phyloP scores from a whole-genome alignment of 2,113 vertebrate species.

The Bostrychus sinensis region DNA sequence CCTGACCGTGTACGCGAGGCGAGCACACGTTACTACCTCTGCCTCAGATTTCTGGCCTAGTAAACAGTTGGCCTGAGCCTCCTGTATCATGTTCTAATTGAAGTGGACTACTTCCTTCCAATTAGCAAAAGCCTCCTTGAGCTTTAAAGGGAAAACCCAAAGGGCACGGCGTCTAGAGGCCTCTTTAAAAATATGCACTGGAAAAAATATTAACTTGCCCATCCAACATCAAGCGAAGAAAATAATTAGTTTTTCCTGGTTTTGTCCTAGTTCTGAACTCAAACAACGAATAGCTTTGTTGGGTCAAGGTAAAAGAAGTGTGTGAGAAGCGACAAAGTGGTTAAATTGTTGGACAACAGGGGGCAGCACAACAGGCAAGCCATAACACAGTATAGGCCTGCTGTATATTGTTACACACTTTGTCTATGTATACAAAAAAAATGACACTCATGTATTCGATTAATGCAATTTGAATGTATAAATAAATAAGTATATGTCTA shows the following conservation, averaged over 20 bases:
- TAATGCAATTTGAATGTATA: no score
- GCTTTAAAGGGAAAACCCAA: slow-evolving; percentile 76
- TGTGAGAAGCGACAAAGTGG: neutral
- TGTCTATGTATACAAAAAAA: no score
- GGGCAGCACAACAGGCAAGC: slow-evolving; percentile 47
- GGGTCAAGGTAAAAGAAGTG: slow-evolving; percentile 69
- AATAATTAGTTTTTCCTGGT: slow-evolving; percentile 66
- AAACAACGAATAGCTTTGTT: slow-evolving; percentile 50
- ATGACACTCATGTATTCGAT: no score
- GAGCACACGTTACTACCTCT: slow-evolving; percentile 29
- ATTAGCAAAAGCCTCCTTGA: slow-evolving; percentile 76
- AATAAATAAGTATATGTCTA: no score
- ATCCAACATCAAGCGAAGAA: slow-evolving; percentile 71
- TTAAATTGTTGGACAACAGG: slow-evolving; percentile 43
- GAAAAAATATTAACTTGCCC: slow-evolving; percentile 62
- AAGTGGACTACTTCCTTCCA: slow-evolving; percentile 76
- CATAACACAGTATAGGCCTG: neutral
- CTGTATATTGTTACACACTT: no score
- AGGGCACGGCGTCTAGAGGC: slow-evolving; percentile 70
- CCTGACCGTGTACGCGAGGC: neutral
- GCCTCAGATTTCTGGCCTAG: slow-evolving; percentile 41
- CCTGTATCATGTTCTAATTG: slow-evolving; percentile 66
- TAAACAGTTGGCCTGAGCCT: slow-evolving; percentile 74
- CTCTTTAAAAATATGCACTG: slow-evolving; percentile 75
- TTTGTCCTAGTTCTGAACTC: slow-evolving; percentile 70